These are phyloP conservation scores for Meiosimyza platycephala DNA, from an alignment of 2,888 invertebrate genomes.

Conservation along the genomic window DNA sequence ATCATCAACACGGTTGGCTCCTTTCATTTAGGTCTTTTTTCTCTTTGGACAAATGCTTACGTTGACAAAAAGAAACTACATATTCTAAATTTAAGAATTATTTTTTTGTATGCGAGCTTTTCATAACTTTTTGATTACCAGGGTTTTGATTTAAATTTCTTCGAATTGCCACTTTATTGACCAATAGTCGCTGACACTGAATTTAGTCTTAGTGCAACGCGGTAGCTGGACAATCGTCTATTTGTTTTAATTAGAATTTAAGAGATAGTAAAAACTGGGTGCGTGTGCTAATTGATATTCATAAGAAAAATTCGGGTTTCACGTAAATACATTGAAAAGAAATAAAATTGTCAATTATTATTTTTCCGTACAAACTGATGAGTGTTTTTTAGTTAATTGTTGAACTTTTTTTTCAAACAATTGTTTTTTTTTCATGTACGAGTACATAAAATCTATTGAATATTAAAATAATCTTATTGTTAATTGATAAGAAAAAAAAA, in stretches of 20 bases:
- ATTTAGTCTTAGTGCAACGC: constrained; percentile 31
- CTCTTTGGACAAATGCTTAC: constrained; percentile 40
- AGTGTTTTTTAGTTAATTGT: neutral
- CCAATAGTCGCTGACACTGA: neutral
- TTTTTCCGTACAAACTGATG: no score
- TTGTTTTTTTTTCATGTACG: neutral
- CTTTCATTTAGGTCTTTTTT: neutral
- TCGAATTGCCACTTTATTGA: constrained; percentile 30
- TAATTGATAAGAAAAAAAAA: neutral
- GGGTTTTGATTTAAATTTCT: constrained; percentile 23
- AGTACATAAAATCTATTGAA: neutral
- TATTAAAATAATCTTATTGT: no score
- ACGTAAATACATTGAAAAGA: no score
- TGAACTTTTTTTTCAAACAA: neutral
- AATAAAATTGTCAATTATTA: no score
- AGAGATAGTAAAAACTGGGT: neutral
- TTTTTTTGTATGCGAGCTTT: neutral
- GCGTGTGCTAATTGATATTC: neutral
- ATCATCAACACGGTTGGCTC: neutral
- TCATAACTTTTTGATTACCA: neutral
- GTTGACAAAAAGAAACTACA: constrained; percentile 42
- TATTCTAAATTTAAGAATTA: constrained; percentile 10
- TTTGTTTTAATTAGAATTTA: neutral
- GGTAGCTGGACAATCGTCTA: neutral
- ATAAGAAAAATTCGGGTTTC: neutral